Evolutionary conservation across 2,888 invertebrate genomes (phyloP).

Genomic region (Drosophila melanosoma): DNA sequence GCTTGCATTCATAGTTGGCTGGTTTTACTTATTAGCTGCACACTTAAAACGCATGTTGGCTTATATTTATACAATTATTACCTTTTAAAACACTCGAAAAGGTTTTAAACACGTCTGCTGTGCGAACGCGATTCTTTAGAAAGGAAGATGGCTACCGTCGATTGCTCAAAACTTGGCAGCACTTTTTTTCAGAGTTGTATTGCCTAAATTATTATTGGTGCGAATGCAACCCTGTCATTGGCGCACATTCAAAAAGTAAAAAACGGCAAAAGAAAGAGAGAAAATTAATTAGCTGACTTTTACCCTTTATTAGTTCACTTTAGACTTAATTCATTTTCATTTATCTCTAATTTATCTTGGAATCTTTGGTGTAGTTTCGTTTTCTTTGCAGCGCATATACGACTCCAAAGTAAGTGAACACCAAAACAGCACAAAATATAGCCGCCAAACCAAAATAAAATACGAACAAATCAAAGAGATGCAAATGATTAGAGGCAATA

Average conservation of each 20-base stretch:
- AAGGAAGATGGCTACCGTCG: constrained; percentile 82
- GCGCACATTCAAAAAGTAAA: constrained; percentile 39
- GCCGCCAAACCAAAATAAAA: constrained; percentile 80
- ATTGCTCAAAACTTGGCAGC: constrained; percentile 56
- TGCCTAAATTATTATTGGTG: constrained; percentile 3
- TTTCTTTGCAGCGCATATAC: constrained; percentile 56
- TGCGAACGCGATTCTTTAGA: constrained; percentile 82
- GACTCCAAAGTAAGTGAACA: constrained; percentile 50
- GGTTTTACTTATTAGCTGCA: not conserved
- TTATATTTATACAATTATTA: constrained; percentile 67
- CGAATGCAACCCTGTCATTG: constrained; percentile 23
- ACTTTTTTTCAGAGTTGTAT: constrained; percentile 53
- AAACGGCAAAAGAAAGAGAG: not conserved
- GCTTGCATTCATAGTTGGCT: constrained; percentile 35
- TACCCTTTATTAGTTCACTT: constrained; percentile 33
- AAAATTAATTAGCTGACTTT: not conserved
- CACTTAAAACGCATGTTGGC: constrained; percentile 39
- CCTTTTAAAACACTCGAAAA: constrained; percentile 84
- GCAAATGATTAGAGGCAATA: constrained; percentile 81
- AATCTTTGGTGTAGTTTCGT: constrained; percentile 60
- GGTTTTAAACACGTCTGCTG: constrained; percentile 85
- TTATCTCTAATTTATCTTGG: constrained; percentile 68
- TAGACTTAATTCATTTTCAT: constrained; percentile 1
- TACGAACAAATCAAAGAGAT: constrained; percentile 84
- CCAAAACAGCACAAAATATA: constrained; percentile 37